These are phyloP conservation scores for Onychomys torridus DNA, from an alignment of 2,797 vertebrate genomes.

Conservation along the genomic window DNA sequence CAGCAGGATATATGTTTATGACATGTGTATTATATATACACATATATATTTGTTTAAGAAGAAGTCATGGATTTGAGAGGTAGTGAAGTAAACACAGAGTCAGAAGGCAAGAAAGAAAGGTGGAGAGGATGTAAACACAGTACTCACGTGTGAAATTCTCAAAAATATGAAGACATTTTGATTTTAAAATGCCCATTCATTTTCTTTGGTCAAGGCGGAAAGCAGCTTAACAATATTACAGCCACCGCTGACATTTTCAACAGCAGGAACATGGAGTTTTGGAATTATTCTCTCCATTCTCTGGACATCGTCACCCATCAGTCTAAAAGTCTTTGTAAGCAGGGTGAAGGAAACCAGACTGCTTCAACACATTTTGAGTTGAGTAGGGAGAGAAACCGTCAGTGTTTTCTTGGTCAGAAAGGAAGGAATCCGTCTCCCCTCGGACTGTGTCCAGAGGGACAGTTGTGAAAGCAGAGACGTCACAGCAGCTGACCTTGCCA, in stretches of 20 bases:
- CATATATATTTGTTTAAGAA: neutral
- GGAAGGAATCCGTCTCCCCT: slow-evolving; percentile 43
- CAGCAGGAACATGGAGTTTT: neutral
- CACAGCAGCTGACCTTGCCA: neutral
- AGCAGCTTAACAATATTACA: neutral
- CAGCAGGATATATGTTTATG: neutral
- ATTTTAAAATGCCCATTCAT: neutral
- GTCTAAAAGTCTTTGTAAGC: neutral
- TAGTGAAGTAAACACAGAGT: neutral
- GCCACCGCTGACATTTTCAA: neutral
- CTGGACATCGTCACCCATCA: neutral
- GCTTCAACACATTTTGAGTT: neutral
- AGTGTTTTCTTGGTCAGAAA: neutral
- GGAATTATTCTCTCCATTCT: neutral
- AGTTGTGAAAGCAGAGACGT: neutral
- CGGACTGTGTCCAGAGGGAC: neutral
- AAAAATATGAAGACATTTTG: neutral
- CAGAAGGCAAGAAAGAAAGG: neutral
- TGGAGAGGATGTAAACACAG: neutral
- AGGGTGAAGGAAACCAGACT: neutral
- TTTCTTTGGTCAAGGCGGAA: neutral
- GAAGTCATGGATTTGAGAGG: neutral
- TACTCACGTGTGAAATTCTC: neutral
- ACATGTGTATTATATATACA: neutral
- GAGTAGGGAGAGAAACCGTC: neutral